Conservation (phyloP, 2,888 invertebrate species). For the Plagodis pulveraria region DNA sequence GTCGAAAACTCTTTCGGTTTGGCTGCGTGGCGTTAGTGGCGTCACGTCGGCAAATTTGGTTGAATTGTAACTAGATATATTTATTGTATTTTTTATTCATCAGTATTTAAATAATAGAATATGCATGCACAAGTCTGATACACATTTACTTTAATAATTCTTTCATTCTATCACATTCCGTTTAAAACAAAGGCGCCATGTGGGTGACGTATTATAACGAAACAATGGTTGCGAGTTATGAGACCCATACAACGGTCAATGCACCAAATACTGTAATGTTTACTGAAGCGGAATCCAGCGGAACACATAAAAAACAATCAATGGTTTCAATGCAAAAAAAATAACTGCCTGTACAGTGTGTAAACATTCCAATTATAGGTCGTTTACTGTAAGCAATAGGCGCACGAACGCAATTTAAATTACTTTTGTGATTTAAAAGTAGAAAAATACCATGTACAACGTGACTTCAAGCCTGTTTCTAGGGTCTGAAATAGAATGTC, state of each 20-base stretch:
- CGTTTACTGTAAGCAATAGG: conserved; percentile 12
- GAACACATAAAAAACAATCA: conserved; percentile 46
- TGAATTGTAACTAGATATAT: no score
- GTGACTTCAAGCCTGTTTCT: neutral
- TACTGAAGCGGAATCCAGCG: conserved; percentile 38
- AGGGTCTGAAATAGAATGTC: no score
- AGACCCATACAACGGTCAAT: conserved; percentile 61
- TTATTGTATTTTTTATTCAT: no score
- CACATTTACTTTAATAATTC: conserved; percentile 20
- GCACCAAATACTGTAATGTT: conserved; percentile 45
- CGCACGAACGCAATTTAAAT: conserved; percentile 13
- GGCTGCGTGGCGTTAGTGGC: no score
- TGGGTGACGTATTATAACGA: conserved; percentile 43
- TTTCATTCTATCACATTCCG: conserved; percentile 10
- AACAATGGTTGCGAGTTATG: conserved; percentile 70
- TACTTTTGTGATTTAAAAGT: conserved; percentile 1
- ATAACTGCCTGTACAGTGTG: neutral
- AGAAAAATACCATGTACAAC: conserved; percentile 1
- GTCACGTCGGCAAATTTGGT: no score
- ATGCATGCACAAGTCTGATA: neutral
- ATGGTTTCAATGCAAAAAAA: conserved; percentile 42
- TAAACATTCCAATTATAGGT: conserved; percentile 11
- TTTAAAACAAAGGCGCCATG: conserved; percentile 38
- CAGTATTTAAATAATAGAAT: no score
- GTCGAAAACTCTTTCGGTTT: no score